Conservation (phyloP, 2,797 vertebrate species). For the Molossus alvarezi region DNA sequence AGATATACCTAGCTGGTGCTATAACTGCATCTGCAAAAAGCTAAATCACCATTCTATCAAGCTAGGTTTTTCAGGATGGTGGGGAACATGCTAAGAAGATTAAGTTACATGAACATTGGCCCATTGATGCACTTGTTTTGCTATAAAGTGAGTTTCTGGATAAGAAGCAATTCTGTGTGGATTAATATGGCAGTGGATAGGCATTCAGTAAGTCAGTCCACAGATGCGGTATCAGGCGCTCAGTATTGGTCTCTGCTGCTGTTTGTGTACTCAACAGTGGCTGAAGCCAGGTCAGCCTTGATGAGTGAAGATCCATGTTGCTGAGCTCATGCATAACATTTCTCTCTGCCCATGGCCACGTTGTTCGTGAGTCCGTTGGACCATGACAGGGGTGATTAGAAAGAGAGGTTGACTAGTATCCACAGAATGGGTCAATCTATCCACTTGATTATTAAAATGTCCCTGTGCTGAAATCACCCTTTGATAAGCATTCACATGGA, state of each 20-base stretch:
- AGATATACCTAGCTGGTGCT: not conserved
- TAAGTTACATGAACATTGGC: not conserved
- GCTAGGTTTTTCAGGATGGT: not conserved
- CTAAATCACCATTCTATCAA: not conserved
- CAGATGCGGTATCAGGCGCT: not conserved
- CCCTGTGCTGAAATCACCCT: not conserved
- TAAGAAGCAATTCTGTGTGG: not conserved
- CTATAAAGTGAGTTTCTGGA: not conserved
- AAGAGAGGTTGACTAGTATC: not conserved
- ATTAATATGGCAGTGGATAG: not conserved
- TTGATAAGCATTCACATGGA: not conserved
- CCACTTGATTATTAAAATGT: not conserved
- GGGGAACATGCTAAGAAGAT: not conserved
- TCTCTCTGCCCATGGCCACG: not conserved
- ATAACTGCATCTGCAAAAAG: not conserved
- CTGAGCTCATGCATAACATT: not conserved
- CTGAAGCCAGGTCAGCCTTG: not conserved
- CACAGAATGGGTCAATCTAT: not conserved
- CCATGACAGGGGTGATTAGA: not conserved
- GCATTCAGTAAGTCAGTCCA: not conserved
- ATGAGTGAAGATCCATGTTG: not conserved
- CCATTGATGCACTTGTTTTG: not conserved
- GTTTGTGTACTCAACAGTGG: not conserved
- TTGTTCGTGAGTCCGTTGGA: not conserved
- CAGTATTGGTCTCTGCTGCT: not conserved